Percentiles rank a stretch among this genome's conserved stretches.
Evolutionary conservation across 2,113 vertebrate species (phyloP).

Genomic region (Sula dactylatra): DNA sequence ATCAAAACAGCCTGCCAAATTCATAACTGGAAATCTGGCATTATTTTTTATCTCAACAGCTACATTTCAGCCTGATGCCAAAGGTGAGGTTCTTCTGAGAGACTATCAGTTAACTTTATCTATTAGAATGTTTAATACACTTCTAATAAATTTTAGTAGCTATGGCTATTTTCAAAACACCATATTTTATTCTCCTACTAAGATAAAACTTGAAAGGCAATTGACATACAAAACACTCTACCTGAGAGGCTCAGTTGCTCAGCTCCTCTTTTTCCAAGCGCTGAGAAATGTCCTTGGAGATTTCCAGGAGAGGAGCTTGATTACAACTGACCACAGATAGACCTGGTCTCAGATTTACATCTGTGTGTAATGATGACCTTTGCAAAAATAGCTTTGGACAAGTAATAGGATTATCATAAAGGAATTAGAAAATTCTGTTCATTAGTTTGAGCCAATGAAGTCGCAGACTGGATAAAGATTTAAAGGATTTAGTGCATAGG

Average conservation of each 20-base stretch:
- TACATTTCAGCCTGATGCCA: background rate
- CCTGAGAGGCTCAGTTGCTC: slow-evolving; percentile 35
- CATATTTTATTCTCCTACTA: background rate
- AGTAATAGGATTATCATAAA: slow-evolving; percentile 91
- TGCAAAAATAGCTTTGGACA: slow-evolving; percentile 87
- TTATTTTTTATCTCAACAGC: background rate
- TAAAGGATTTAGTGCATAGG: slow-evolving; percentile 57
- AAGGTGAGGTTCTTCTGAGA: background rate
- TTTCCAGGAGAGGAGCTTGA: slow-evolving; percentile 47
- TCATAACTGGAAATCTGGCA: background rate
- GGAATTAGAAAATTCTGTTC: slow-evolving; percentile 82
- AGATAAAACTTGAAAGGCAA: background rate
- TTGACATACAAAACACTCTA: background rate
- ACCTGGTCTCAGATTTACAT: slow-evolving; percentile 76
- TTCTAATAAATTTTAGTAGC: background rate
- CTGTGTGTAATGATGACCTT: slow-evolving; percentile 69
- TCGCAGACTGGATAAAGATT: slow-evolving; percentile 36
- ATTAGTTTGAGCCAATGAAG: slow-evolving; percentile 69
- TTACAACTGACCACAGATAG: slow-evolving; percentile 58
- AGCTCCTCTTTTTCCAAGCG: background rate
- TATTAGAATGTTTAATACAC: background rate
- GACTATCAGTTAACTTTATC: background rate
- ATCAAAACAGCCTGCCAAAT: background rate
- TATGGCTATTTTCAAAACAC: background rate
- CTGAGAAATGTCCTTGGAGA: slow-evolving; percentile 61